Evolutionary conservation across 2,113 vertebrate species (phyloP).

Genomic region (Echinops telfairi): DNA sequence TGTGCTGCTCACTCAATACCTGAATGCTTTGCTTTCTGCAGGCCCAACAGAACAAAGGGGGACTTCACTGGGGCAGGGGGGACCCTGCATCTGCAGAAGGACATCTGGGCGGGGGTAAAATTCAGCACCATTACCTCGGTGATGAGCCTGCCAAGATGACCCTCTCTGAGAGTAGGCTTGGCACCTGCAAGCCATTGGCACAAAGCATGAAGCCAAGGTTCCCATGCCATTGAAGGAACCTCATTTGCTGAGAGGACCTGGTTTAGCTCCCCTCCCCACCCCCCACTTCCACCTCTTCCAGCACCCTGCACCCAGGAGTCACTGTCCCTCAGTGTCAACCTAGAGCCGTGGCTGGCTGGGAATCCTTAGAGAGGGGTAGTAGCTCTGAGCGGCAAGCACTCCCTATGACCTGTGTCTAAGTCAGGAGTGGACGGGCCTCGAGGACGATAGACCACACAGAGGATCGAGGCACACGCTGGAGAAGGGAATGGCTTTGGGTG

Average conservation of each 20-base stretch:
- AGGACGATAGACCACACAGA: background rate
- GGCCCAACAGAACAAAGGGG: background rate
- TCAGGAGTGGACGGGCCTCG: background rate
- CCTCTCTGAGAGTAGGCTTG: background rate
- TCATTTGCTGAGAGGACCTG: background rate
- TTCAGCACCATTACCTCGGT: background rate
- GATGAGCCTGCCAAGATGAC: too few relatives aligned
- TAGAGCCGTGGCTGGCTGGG: background rate
- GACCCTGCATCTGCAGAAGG: background rate
- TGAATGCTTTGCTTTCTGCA: background rate
- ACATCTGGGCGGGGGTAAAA: background rate
- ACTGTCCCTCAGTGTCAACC: background rate
- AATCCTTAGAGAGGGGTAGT: background rate
- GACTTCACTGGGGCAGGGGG: background rate
- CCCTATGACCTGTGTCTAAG: background rate
- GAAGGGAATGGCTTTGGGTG: background rate
- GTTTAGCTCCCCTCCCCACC: background rate
- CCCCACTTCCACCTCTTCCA: background rate
- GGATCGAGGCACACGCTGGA: background rate
- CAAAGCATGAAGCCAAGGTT: background rate
- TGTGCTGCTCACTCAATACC: fast-evolving
- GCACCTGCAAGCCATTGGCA: background rate
- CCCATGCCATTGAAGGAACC: background rate
- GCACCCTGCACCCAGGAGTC: background rate
- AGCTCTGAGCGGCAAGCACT: background rate